Base-by-base conservation (phyloP, 2,888 invertebrate genomes). In the Galerucella calmariensis region DNA sequence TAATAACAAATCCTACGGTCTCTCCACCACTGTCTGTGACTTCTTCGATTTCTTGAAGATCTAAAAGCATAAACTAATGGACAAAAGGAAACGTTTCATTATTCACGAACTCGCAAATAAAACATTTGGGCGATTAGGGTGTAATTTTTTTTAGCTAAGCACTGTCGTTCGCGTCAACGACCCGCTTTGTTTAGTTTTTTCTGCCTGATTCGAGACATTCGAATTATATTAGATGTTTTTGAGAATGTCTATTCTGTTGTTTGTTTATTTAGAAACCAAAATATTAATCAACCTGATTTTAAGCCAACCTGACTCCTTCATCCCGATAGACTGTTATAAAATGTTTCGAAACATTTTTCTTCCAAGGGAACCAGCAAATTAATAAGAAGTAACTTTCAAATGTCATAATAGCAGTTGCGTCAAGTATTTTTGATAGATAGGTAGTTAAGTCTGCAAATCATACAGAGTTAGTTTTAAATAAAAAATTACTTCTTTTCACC, bases 101-200 rank as follows among this genome's bases (percentile, higher is more conserved):
- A 81, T 81, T 81, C 79, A 80, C 79, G 74, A 77, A 78, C 79
- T 80, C 79, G 79, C 78, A 79, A 82, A 80, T 81, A 80, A 81
- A 79, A 79, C 81, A 82, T 79, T 82, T 77, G 75, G 63, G 70
- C 78, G 81, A 81, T 81, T 81, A 80, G 78, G 77, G 76, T 75
- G 70, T 75, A 77, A 35, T 35, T 67, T 74, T 68, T 78, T 80
- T 80, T 79, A 77, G 75, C 46, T 53, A 20, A 59, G 67, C 56
- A 58, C 12, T 53, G 11, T 14, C 56, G 24, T 27, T 56, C 56
- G 59, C 79, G 80, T 78, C 80, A 80, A 79, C 76, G 78, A 80
- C 79, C 79, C 69, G 41, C 27, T 72, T 69, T 53, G 10, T 67
- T 35, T 67, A 10, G n/a, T 14, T 41, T 67, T 35, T 16, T 53